Evolutionary conservation across 2,797 vertebrate genomes (phyloP).

Genomic region (Chaunax sp.): DNA sequence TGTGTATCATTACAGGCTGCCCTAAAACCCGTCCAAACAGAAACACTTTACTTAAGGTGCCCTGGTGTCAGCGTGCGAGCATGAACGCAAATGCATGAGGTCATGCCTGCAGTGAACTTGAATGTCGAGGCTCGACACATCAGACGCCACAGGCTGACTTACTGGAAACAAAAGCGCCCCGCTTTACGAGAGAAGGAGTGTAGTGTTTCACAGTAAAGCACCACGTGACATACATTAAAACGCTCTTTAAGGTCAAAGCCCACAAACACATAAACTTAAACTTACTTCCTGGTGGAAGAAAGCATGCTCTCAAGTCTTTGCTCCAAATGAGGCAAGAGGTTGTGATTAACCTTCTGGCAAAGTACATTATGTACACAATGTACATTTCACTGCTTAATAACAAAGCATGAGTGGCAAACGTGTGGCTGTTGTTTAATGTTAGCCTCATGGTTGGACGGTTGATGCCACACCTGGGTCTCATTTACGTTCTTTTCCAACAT

Average conservation of each 20-base stretch:
- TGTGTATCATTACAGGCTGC: slow-evolving; percentile 6
- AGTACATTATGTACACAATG: background rate
- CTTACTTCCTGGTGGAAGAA: slow-evolving; percentile 18
- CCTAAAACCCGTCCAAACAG: slow-evolving; percentile 11
- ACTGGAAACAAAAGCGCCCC: slow-evolving; percentile 24
- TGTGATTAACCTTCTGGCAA: slow-evolving; percentile 4
- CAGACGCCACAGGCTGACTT: slow-evolving; percentile 38
- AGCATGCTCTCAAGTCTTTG: background rate
- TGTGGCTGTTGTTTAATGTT: no score
- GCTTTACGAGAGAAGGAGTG: slow-evolving; percentile 14
- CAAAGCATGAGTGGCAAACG: no score
- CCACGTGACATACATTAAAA: background rate
- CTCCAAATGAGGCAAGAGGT: background rate
- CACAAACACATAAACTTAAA: slow-evolving; percentile 25
- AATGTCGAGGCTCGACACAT: slow-evolving; percentile 42
- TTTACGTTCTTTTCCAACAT: no score
- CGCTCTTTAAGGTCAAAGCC: slow-evolving; percentile 18
- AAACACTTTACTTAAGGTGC: background rate
- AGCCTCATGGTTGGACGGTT: no score
- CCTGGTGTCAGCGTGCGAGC: background rate
- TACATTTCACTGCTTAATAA: background rate
- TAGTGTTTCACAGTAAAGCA: slow-evolving; percentile 2
- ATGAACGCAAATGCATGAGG: slow-evolving; percentile 5
- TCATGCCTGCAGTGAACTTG: slow-evolving; percentile 33
- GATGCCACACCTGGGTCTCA: no score